Conservation (phyloP, 2,797 vertebrate species). For the Oceanodroma leucorhoa region DNA sequence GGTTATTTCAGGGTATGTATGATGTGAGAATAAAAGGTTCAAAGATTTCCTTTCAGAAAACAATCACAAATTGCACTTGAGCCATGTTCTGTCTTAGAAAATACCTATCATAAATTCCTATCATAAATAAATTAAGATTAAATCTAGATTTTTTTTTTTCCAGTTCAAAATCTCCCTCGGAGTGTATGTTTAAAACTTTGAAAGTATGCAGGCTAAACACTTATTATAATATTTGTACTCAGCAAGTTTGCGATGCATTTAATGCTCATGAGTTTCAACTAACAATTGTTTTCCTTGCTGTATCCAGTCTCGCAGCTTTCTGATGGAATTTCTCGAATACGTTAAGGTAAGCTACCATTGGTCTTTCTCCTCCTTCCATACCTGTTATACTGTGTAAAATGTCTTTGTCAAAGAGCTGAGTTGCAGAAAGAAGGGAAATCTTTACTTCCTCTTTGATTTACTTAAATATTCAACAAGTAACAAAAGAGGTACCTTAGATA, state of each 20-base stretch:
- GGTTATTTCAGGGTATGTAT: not conserved
- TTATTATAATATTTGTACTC: not conserved
- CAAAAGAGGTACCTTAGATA: not conserved
- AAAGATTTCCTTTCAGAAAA: not conserved
- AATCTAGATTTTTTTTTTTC: not conserved
- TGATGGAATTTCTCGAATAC: slow-evolving; percentile 89
- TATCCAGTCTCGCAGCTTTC: slow-evolving; percentile 86
- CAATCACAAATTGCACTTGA: not conserved
- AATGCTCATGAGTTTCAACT: not conserved
- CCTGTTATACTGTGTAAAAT: not conserved
- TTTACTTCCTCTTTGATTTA: not conserved
- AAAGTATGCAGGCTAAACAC: not conserved
- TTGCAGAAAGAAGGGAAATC: not conserved
- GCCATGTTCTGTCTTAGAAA: not conserved
- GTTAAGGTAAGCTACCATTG: slow-evolving; percentile 82
- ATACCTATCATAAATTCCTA: not conserved
- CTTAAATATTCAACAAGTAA: not conserved
- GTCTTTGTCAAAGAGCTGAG: not conserved
- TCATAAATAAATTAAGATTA: not conserved
- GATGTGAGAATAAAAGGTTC: not conserved
- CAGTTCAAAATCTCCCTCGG: not conserved
- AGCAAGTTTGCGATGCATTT: not conserved
- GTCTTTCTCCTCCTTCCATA: not conserved
- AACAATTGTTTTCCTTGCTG: slow-evolving; percentile 14
- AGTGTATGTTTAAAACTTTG: not conserved